phyloP scores from a whole-genome alignment of 2,113 vertebrate species.

The Ia io region DNA sequence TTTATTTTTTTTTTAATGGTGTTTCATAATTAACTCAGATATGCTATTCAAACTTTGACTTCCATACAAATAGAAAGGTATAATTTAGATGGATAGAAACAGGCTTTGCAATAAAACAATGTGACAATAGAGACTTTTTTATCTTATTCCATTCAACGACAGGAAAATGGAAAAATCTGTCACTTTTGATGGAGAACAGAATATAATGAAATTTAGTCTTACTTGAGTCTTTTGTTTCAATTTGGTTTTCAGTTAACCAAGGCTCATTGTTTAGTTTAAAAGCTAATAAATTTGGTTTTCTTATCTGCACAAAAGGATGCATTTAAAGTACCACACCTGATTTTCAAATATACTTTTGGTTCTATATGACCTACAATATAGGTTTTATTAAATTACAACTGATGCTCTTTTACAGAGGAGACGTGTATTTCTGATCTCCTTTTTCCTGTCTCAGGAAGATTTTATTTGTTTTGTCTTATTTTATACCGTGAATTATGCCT shows the following conservation, averaged over 20 bases:
- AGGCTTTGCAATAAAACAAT: conserved; percentile 24
- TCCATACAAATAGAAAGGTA: conserved; percentile 49
- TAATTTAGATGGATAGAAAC: conserved; percentile 61
- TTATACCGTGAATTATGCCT: not conserved
- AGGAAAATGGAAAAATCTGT: conserved; percentile 60
- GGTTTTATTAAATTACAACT: not conserved
- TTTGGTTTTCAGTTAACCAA: conserved; percentile 63
- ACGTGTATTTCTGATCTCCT: not conserved
- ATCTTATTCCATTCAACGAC: conserved; percentile 25
- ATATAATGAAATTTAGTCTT: conserved; percentile 68
- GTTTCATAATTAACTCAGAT: conserved; percentile 58
- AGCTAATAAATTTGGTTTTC: conserved; percentile 59
- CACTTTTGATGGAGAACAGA: conserved; percentile 64
- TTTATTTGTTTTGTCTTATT: not conserved
- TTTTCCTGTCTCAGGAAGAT: not conserved
- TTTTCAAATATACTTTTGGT: conserved; percentile 32
- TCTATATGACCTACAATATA: not conserved
- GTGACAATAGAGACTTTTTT: conserved; percentile 44
- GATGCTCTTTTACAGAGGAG: conserved; percentile 17
- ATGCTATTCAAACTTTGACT: conserved; percentile 57
- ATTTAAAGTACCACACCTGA: conserved; percentile 24
- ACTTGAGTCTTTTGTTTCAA: conserved; percentile 56
- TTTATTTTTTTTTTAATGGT: not conserved
- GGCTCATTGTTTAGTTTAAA: conserved; percentile 60
- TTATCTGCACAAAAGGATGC: conserved; percentile 26